These are phyloP conservation scores for Crenuchus spilurus DNA, from an alignment of 2,797 vertebrate species.

Conservation along the genomic window DNA sequence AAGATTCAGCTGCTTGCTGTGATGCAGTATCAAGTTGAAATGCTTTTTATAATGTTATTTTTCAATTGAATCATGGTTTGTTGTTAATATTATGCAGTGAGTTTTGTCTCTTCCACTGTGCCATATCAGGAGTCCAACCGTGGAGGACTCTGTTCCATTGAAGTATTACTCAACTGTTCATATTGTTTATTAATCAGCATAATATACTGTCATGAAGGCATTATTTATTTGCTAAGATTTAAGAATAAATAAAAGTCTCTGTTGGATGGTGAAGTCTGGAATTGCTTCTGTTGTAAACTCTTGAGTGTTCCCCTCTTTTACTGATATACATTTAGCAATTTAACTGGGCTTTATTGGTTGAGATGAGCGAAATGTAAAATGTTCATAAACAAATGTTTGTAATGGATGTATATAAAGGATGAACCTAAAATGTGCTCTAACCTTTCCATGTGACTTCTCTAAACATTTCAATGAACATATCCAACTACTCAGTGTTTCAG, in stretches of 20 bases:
- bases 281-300: no score
- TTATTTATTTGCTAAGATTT: constrained; percentile 65
- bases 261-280: constrained; percentile 76
- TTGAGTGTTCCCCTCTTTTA: no score
- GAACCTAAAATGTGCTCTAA: no score
- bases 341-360: no score
- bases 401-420: no score
- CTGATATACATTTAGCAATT: no score
- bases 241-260: constrained; percentile 77
- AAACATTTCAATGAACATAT: no score
- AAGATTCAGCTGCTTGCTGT: constrained; percentile 81
- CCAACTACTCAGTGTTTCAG: no score
- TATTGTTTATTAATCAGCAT: constrained; percentile 81
- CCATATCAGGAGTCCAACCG: constrained; percentile 66
- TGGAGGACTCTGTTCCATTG: constrained; percentile 73
- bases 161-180: constrained; percentile 75
- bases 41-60: constrained; percentile 61
- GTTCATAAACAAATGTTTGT: no score
- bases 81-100: constrained; percentile 72
- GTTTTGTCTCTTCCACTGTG: constrained; percentile 74
- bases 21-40: constrained; percentile 68
- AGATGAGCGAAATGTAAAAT: no score
- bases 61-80: constrained; percentile 75
- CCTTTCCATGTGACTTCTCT: no score
- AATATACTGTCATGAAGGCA: constrained; percentile 77